phyloP scores from a whole-genome alignment of 2,888 invertebrate genomes.

The Xylota sylvarum region DNA sequence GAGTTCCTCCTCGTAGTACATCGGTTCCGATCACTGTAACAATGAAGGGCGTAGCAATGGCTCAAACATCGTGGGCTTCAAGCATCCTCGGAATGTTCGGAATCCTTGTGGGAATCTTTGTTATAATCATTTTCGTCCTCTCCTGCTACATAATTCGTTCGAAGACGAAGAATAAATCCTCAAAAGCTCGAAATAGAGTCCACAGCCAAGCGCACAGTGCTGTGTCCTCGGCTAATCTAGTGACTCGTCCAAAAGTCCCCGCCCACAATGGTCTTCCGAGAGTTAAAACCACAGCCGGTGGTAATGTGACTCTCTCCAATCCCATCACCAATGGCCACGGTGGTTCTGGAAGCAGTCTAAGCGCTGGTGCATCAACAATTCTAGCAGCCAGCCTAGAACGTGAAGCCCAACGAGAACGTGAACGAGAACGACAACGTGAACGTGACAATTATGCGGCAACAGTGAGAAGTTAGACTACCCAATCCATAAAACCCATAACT shows the following conservation, averaged over 20 bases:
- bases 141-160: constrained; percentile 92
- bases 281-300: constrained; percentile 77
- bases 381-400: constrained; percentile 86
- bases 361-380: constrained; percentile 87
- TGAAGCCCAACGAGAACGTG: constrained; percentile 83
- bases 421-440: constrained; percentile 83
- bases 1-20: constrained; percentile 91
- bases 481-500: constrained; percentile 58
- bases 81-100: constrained; percentile 87
- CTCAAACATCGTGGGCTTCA: constrained; percentile 85
- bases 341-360: constrained; percentile 86
- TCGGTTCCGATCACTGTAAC: constrained; percentile 89
- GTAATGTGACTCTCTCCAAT: constrained; percentile 82
- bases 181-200: constrained; percentile 83
- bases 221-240: constrained; percentile 84
- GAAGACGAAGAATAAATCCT: constrained; percentile 82
- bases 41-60: constrained; percentile 85
- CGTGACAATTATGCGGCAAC: constrained; percentile 86
- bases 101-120: constrained; percentile 90
- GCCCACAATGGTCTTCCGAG: constrained; percentile 62
- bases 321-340: constrained; percentile 83
- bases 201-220: constrained; percentile 84
- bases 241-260: constrained; percentile 82
- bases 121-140: constrained; percentile 90
- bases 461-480: constrained; percentile 86